A percentile compares a stretch with the other conserved stretches of the same genome.
Conservation (phyloP, 2,797 vertebrate species). For the Semaprochilodus insignis region DNA sequence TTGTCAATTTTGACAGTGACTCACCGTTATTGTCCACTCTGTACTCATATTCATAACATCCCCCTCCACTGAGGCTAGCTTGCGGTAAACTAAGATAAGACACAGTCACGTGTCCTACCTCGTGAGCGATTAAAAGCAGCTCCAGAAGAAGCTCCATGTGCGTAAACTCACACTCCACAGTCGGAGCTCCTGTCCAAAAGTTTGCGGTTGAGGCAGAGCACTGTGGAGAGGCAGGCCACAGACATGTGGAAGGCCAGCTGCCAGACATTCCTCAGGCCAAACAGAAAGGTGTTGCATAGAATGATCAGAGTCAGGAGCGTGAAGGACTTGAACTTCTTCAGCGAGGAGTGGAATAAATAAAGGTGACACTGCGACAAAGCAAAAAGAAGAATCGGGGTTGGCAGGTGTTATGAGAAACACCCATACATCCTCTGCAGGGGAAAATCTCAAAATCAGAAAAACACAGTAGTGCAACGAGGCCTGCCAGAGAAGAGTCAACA, state of each 20-base stretch:
- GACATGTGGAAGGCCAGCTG: conserved; percentile 91
- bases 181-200: conserved; percentile 83
- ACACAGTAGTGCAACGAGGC: too few relatives aligned
- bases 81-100: not conserved
- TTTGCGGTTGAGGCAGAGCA: conserved; percentile 86
- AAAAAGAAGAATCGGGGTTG: not conserved
- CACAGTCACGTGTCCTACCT: not conserved
- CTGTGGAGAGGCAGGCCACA: conserved; percentile 86
- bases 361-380: conserved; percentile 85
- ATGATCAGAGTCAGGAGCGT: conserved; percentile 79
- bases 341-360: conserved; percentile 90
- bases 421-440: too few relatives aligned
- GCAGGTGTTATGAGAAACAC: too few relatives aligned
- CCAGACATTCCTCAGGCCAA: conserved; percentile 88
- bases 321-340: conserved; percentile 85
- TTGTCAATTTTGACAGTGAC: not conserved
- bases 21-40: not conserved
- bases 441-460: too few relatives aligned
- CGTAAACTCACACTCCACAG: conserved; percentile 83
- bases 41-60: not conserved
- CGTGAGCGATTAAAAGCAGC: not conserved
- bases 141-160: not conserved
- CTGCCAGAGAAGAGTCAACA: too few relatives aligned
- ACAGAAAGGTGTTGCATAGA: conserved; percentile 88
- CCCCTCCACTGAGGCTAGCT: not conserved